Evolutionary conservation across 2,113 vertebrate genomes (phyloP), one percentile per base, ranked within the genome.

Genomic region (Alligator sinensis): DNA sequence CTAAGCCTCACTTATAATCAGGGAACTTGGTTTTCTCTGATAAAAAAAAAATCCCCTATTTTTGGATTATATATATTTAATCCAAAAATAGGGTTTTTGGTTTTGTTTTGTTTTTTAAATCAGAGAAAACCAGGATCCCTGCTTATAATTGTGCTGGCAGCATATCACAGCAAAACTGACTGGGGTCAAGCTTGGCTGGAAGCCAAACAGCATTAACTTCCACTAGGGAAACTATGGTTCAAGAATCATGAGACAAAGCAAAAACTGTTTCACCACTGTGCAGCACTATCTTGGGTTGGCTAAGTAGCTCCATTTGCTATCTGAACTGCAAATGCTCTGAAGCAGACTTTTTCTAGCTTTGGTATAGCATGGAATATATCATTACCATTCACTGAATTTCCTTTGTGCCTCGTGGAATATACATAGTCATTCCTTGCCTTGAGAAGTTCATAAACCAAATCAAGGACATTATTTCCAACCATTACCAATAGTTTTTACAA

Each of bases 401-500:
- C 47, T 74, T 38, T 25, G 34, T 38, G 34, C 24, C 47, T 30
- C 6, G 10, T 1, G 5, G 55, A 1, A 13, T 0, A 0, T 9
- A 57, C 25, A 11, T 47, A 14, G 0, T 3, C 28, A 3, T 13
- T 17, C 62, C 4, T 3, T 2, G 11, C 59, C 13, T 0, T 13
- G 34, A 30, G 21, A 15, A 66, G 58, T 3, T 17, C 34, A 9
- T 3, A 10, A 64, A 4, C 80, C 5, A 7, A 57, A 76, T 75
- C 30, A 72, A 55, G n/a, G 38, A n/a, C 4, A 30, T 16, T 1
- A 6, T 55, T 63, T 76, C 21, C 76, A 86, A 24, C 24, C 19
- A 18, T 72, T 47, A 38, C 70, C 70, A 74, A 15, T 11, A 22
- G 70, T 74, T 80, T 62, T 80, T 38, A 38, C 38, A 80, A 62